Evolutionary conservation across 2,797 vertebrate species (phyloP).

Genomic region (Halcyon chelicuti): DNA sequence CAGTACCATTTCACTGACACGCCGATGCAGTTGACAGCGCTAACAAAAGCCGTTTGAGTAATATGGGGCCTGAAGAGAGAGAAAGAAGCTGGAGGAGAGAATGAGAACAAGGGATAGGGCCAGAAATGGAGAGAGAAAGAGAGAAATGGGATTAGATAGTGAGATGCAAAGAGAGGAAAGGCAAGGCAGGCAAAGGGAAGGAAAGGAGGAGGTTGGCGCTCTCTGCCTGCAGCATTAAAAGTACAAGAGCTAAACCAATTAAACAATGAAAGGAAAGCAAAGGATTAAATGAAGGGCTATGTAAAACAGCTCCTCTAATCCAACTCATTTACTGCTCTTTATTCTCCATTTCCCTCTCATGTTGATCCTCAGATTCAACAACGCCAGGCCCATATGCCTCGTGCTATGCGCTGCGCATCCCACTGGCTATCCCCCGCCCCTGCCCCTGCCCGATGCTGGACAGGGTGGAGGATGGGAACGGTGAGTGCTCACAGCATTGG

Average conservation of each 20-base stretch:
- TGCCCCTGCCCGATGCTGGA: fast-evolving
- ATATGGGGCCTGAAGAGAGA: constrained; percentile 41
- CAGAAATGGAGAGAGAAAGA: constrained; percentile 26
- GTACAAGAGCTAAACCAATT: constrained; percentile 56
- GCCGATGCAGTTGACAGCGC: constrained; percentile 18
- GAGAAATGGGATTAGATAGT: constrained; percentile 10
- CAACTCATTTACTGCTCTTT: constrained; percentile 30
- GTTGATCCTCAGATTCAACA: constrained; percentile 43
- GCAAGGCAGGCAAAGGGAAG: background rate
- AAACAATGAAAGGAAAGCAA: constrained; percentile 58
- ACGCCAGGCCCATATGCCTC: fast-evolving
- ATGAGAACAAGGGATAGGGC: background rate
- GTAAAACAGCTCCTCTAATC: constrained; percentile 50
- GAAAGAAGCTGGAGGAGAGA: background rate
- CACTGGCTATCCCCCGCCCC: background rate
- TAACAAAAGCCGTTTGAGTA: constrained; percentile 67
- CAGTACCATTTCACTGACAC: constrained; percentile 69
- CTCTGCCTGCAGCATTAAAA: constrained; percentile 27
- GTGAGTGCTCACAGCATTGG: fast-evolving
- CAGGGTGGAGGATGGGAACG: fast-evolving
- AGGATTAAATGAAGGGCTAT: constrained; percentile 49
- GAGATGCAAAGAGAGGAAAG: constrained; percentile 35
- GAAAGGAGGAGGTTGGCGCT: background rate
- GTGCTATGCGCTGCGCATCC: fast-evolving
- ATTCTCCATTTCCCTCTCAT: constrained; percentile 43